Evolutionary conservation across 2,113 vertebrate species (phyloP).

Genomic region (Kobus ellipsiprymnus): DNA sequence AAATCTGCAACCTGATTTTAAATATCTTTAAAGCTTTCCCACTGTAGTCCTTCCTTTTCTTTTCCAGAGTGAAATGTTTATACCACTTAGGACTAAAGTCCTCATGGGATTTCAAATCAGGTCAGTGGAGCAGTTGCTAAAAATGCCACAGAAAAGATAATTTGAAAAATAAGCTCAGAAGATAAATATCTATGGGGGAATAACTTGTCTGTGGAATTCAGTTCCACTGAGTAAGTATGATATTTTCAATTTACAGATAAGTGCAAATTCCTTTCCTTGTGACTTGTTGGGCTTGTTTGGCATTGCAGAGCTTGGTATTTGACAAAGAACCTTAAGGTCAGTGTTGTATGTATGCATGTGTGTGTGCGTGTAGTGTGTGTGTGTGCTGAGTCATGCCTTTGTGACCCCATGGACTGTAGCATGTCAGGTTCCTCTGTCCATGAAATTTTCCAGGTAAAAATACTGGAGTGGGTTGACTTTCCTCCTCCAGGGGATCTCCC

Average conservation of each 20-base stretch:
- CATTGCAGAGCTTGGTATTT: not conserved
- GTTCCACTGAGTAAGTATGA: not conserved
- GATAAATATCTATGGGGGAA: not conserved
- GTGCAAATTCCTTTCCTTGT: fast-evolving
- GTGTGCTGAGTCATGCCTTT: not conserved
- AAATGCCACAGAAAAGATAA: constrained; percentile 30
- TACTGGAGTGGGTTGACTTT: not conserved
- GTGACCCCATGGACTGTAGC: not conserved
- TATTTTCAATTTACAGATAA: not conserved
- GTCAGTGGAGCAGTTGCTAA: not conserved
- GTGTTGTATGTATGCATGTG: not conserved
- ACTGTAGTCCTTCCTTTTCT: not conserved
- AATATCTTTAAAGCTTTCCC: constrained; percentile 37
- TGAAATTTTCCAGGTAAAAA: not conserved
- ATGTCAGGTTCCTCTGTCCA: not conserved
- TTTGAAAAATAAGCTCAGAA: not conserved
- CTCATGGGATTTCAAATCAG: constrained; percentile 43
- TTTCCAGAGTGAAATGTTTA: not conserved
- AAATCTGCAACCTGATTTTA: constrained; percentile 30
- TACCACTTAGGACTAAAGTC: not conserved
- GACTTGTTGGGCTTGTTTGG: not conserved
- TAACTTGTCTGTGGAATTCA: not conserved
- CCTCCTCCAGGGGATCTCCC: not conserved
- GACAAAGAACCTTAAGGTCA: not conserved
- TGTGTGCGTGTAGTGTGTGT: not conserved